A percentile compares a stretch with the other conserved stretches of the same genome.
phyloP scores from a whole-genome alignment of 2,113 vertebrate genomes.

The Corythoichthys intestinalis region DNA sequence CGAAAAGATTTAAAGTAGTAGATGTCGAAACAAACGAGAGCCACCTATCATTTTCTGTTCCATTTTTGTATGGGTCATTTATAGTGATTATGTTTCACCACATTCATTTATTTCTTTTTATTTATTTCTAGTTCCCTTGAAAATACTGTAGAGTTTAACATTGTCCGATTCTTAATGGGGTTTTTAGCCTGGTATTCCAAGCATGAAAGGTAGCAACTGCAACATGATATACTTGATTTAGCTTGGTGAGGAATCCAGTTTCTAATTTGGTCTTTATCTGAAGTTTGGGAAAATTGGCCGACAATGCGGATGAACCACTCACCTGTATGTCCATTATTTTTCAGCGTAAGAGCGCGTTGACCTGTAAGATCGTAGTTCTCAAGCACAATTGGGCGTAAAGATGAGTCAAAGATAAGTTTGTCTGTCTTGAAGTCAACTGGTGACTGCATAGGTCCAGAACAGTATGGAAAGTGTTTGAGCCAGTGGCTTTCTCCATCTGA shows the following conservation, averaged over 20 bases:
- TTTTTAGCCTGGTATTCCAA: too few relatives aligned
- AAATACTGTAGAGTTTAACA: too few relatives aligned
- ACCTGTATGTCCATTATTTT: conserved; percentile 92
- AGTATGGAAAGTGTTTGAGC: conserved; percentile 80
- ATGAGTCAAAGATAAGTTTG: conserved; percentile 82
- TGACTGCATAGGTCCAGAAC: conserved; percentile 85
- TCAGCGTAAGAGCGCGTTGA: conserved; percentile 77
- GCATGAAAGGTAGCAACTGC: too few relatives aligned
- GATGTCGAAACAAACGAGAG: conserved; percentile 37
- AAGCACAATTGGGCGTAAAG: conserved; percentile 78
- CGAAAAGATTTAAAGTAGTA: conserved; percentile 60
- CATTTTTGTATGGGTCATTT: conserved; percentile 18
- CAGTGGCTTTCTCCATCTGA: conserved; percentile 80
- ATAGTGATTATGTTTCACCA: conserved; percentile 20
- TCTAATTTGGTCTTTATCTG: too few relatives aligned
- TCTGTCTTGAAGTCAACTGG: conserved; percentile 84
- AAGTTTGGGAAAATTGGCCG: too few relatives aligned
- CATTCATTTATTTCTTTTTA: conserved; percentile 8
- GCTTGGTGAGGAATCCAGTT: too few relatives aligned
- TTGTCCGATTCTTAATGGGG: too few relatives aligned
- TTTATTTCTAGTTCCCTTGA: neutral
- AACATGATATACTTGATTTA: too few relatives aligned
- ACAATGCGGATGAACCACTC: conserved; percentile 41
- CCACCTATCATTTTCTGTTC: conserved; percentile 55
- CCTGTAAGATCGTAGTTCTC: conserved; percentile 80